Evolutionary conservation across 2,113 vertebrate species (phyloP), one percentile per base, ranked within the genome.

Genomic region (Poecilia latipinna): DNA sequence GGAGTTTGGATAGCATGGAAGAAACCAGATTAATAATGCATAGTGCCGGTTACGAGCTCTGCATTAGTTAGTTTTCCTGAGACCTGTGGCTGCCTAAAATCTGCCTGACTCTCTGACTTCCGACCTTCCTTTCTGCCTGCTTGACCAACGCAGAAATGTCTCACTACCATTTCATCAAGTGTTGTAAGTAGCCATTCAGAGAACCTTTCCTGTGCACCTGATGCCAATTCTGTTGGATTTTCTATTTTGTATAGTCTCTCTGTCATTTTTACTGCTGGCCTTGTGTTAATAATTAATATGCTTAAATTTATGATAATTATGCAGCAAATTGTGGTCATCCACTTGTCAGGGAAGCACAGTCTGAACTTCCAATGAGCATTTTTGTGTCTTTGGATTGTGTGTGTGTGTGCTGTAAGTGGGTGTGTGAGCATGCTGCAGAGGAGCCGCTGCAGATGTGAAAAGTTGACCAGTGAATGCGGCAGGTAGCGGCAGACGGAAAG

Each of bases 131-230:
- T 71, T 44, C 68, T 65, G 70, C n/a, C 71, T 78, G 68, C 62
- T 72, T 68, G 77, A 82, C 65, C 80, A 60, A 44, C 22, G 87
- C 94, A 94, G 90, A 96, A 90, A 97, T 97, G 97, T 96, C 96
- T 96, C 96, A 97, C 93, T 97, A 97, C 84, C 96, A 96, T 95
- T 97, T 97, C 90, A 97, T 97, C 95, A 97, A 97, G 94, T 96
- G 96, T 95, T 97, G 97, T 97, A 94, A 97, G 96, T 97, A 97
- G 82, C 82, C 88, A 77, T 86, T 90, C 35, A 76, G 64, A 63
- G 12, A 3, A 63, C 61, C 61, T 57, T 57, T 57, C 51, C 10
- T 57, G 8, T n/a, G 19, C 51, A 24, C 22, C 51, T 57, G 24
- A 24, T 68, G 39, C 37, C 32, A 37, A 17, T 67, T 13, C 10